Evolutionary conservation across 2,888 invertebrate genomes (phyloP), one percentile per base, ranked within the genome.

Genomic region (Bruchidius siliquastri): DNA sequence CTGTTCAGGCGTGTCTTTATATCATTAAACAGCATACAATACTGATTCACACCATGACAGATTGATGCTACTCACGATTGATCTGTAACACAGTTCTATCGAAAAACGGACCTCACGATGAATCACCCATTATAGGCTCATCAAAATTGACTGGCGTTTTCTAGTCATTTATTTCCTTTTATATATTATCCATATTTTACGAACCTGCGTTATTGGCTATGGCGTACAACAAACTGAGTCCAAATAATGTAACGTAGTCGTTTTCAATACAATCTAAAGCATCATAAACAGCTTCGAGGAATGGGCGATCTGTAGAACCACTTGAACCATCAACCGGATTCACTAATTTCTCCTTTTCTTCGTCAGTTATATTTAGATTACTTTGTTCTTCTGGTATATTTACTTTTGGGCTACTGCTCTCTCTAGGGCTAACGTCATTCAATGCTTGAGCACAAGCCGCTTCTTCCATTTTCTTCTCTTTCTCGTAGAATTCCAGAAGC

Each of bases 191-290:
- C 26, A 26, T 2, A 79, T 70, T 22, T 2, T 21, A 73, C 72
- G 87, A 87, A 98, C 99, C 98, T 92, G 92, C 91, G 88, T 99
- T 99, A 85, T 95, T 95, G 75, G 95, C 94, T 87, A 99, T 91
- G 20, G 98, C 97, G 86, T 97, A 97, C 68, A 99, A 90, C 75
- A 99, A 89, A 86, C 97, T 96, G 20, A 99, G 88, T 2, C 95
- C 93, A 85, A 98, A 96, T 75, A 99, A 88, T 6, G 98, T 93
- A 70, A 95, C 91, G 84, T 99, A 98, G 88, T 99, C 99, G 86
- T 98, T 98, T 84, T 97, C 97, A 18, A 89, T 90, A 84, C 96
- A 96, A 83, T 96, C 94, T 79, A 99, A 88, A 0, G 96, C 93
- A 80, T 94, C 93, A 75, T 97, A 89, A 71, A 98, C 92, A 4